Conservation (phyloP, 1,140 invertebrate species). For the Helicoverpa zea region DNA sequence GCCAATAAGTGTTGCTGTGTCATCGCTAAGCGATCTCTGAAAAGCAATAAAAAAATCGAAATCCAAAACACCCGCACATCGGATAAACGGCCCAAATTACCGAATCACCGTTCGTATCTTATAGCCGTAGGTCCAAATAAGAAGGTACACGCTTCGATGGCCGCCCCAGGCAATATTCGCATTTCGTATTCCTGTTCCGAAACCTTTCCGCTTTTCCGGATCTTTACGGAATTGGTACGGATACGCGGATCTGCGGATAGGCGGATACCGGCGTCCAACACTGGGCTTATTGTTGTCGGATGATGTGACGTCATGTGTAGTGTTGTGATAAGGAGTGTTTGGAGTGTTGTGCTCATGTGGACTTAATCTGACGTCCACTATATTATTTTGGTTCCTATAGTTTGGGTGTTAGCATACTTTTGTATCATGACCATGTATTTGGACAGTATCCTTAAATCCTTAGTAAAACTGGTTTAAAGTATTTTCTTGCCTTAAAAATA, state of each 20-base stretch:
- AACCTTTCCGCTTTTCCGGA: slow-evolving; percentile 47
- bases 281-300: slow-evolving; percentile 20
- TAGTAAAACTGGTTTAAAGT: no score
- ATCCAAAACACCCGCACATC: slow-evolving; percentile 12
- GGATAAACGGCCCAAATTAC: slow-evolving; percentile 34
- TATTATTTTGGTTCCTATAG: no score
- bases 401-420: no score
- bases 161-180: slow-evolving; percentile 45
- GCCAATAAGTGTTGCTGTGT: not conserved
- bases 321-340: slow-evolving; percentile 15
- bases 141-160: slow-evolving; percentile 38
- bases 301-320: slow-evolving; percentile 2
- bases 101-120: slow-evolving; percentile 45
- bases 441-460: no score
- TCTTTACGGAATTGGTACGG: slow-evolving; percentile 32
- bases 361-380: no score
- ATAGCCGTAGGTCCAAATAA: slow-evolving; percentile 42
- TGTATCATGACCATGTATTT: no score
- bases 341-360: not conserved
- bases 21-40: not conserved
- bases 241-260: slow-evolving; percentile 10
- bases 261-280: slow-evolving; percentile 18
- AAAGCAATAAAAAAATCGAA: slow-evolving; percentile 32
- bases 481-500: no score
- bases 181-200: slow-evolving; percentile 46